Evolutionary conservation across 2,888 invertebrate genomes (phyloP), one percentile per base, ranked within the genome.

Genomic region (Drosophila prolongata): DNA sequence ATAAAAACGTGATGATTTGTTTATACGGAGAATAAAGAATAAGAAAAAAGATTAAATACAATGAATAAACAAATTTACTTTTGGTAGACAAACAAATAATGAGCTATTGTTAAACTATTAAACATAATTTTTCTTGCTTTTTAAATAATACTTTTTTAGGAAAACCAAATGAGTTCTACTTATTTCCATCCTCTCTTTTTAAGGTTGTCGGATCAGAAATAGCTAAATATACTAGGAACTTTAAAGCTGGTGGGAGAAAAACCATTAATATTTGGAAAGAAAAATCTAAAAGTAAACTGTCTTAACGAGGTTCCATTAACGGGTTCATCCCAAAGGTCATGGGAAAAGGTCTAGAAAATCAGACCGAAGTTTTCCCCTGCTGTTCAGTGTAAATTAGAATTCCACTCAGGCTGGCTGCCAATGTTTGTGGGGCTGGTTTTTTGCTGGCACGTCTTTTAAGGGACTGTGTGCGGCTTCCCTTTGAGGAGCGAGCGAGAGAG

Each of bases 401-500:
- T 83, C 80, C 83, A 65, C 69, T 75, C 78, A 70, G 62, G 65
- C 69, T 54, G 69, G 67, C 70, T 62, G 57, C 64, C 49, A 49
- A 49, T 35, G 49, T 34, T 49, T 50, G 67, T 57, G 59, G 70
- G 69, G 68, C 54, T 66, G 57, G 62, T 61, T 64, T 64, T 50
- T 58, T 53, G 67, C 67, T 64, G 72, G 87, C 81, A 87, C 81
- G 76, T 82, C 84, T 74, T 24, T 50, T 24, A 72, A 59, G 84
- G 84, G 74, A 66, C 69, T 68, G 52, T 57, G 73, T 68, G 81
- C 83, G 83, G 87, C 87, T 84, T 86, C 87, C 80, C 81, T 84
- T 84, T 84, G 89, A 86, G 59, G 52, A 56, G 27, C 46, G 53
- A 76, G 47, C 13, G 62, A 72, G 62, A 72, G 71, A 46, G n/a